phyloP scores from a whole-genome alignment of 2,797 vertebrate genomes.

The Tenualosa ilisha region DNA sequence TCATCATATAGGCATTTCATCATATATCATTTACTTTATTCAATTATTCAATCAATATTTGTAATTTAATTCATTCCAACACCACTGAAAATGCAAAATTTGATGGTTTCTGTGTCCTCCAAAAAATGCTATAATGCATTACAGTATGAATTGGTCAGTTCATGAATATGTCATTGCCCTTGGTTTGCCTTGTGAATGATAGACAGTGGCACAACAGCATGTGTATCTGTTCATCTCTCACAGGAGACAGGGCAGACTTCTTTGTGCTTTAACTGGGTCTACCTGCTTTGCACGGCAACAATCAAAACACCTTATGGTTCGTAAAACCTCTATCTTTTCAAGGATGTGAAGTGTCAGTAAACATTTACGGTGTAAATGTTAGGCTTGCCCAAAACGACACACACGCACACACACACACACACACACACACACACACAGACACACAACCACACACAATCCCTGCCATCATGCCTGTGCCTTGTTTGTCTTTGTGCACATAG shows the following conservation, averaged over 20 bases:
- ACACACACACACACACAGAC: not conserved
- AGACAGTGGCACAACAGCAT: not conserved
- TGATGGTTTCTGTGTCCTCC: not conserved
- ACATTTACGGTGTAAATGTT: constrained; percentile 17
- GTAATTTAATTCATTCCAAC: not conserved
- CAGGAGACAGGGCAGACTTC: not conserved
- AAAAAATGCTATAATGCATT: no score
- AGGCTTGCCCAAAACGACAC: constrained; percentile 21
- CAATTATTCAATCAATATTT: no score
- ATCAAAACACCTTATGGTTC: constrained; percentile 19
- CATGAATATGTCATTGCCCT: not conserved
- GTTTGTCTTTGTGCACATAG: constrained; percentile 10
- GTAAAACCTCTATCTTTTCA: not conserved
- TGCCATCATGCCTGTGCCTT: constrained; percentile 6
- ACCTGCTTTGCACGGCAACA: not conserved
- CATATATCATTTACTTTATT: no score
- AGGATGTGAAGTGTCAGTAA: not conserved
- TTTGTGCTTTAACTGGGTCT: not conserved
- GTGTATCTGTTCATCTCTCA: not conserved
- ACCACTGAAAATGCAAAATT: not conserved
- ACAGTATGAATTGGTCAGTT: not conserved
- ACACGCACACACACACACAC: constrained; percentile 4
- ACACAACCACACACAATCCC: constrained; percentile 39
- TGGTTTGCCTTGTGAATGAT: not conserved
- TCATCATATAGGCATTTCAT: not conserved